These are phyloP conservation scores for Diaperis boleti DNA, from an alignment of 2,888 invertebrate genomes.

Conservation along the genomic window DNA sequence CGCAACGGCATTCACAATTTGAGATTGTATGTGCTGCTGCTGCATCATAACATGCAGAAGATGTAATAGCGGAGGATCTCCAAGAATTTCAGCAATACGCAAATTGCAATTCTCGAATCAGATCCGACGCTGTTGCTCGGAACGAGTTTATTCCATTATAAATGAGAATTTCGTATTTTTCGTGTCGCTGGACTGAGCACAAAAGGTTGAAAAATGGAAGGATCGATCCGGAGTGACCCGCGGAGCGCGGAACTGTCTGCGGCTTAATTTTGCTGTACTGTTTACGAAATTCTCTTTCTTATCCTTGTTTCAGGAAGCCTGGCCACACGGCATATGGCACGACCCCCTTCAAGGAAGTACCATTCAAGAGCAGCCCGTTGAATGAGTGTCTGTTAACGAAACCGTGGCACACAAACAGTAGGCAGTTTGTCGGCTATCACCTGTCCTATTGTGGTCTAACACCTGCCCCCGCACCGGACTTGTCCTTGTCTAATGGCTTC, in stretches of 20 bases:
- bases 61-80: neutral
- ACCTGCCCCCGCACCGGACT: constrained; percentile 45
- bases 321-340: neutral
- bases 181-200: no score
- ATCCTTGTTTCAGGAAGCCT: no score
- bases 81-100: neutral
- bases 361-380: constrained; percentile 2
- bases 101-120: neutral
- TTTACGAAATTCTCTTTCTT: no score
- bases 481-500: constrained; percentile 33
- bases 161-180: neutral
- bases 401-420: constrained; percentile 40
- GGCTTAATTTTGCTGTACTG: no score
- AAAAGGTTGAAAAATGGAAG: neutral
- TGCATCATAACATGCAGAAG: constrained; percentile 2
- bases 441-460: constrained; percentile 50
- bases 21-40: constrained; percentile 14
- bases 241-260: no score
- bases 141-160: neutral
- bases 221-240: no score
- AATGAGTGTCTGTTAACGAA: constrained; percentile 31
- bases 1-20: constrained; percentile 22
- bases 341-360: neutral
- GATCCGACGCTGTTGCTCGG: neutral
- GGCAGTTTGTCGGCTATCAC: constrained; percentile 46